Evolutionary conservation across 1,140 invertebrate genomes (phyloP).

Genomic region (Phenacoccus solenopsis): DNA sequence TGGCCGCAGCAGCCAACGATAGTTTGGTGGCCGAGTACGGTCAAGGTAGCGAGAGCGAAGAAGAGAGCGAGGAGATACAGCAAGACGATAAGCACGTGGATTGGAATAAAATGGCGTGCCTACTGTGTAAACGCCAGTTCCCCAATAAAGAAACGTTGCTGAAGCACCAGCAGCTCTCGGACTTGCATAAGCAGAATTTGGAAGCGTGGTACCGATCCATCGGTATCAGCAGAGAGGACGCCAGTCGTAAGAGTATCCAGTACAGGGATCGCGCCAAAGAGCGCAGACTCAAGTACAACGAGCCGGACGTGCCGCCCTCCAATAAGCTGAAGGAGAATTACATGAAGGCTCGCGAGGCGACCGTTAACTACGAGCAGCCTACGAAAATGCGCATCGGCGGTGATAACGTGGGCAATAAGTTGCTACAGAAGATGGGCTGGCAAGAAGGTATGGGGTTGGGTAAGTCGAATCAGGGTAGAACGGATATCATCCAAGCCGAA

Average conservation of each 20-base stretch:
- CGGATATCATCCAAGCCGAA: slow-evolving; percentile 72
- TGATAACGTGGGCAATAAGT: slow-evolving; percentile 80
- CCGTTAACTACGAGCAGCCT: slow-evolving; percentile 45
- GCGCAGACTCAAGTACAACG: slow-evolving; percentile 83
- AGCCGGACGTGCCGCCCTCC: slow-evolving; percentile 61
- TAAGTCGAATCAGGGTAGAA: slow-evolving; percentile 82
- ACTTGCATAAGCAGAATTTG: slow-evolving; percentile 90
- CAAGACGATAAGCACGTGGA: slow-evolving; percentile 51
- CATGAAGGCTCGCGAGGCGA: slow-evolving; percentile 42
- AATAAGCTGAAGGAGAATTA: slow-evolving; percentile 56
- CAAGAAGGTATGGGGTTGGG: slow-evolving; percentile 89
- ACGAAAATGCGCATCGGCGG: slow-evolving; percentile 62
- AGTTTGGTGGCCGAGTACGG: slow-evolving; percentile 63
- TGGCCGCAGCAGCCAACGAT: slow-evolving; percentile 19
- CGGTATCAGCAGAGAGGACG: slow-evolving; percentile 42
- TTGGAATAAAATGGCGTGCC: slow-evolving; percentile 79
- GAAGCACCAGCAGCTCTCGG: slow-evolving; percentile 86
- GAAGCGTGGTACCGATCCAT: slow-evolving; percentile 47
- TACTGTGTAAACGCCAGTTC: slow-evolving; percentile 92
- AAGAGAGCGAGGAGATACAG: slow-evolving; percentile 35
- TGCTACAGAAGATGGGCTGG: slow-evolving; percentile 99
- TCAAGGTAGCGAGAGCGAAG: slow-evolving; percentile 50
- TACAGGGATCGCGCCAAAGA: slow-evolving; percentile 96
- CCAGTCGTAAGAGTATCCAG: slow-evolving; percentile 40
- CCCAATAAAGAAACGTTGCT: slow-evolving; percentile 73